phyloP scores from a whole-genome alignment of 2,113 vertebrate genomes.

The Alouatta palliata region DNA sequence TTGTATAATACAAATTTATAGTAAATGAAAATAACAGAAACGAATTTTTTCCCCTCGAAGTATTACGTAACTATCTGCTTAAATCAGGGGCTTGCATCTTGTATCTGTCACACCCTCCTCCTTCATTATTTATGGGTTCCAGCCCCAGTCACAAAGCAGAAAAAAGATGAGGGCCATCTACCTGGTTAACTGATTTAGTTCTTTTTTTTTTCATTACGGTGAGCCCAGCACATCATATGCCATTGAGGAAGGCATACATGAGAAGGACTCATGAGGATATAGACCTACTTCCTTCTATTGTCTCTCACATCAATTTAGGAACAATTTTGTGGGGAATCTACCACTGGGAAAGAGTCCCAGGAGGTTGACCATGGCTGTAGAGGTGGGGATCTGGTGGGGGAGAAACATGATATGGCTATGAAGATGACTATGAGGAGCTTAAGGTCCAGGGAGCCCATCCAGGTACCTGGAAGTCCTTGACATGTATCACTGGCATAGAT shows the following conservation, averaged over 20 bases:
- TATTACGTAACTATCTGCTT: neutral
- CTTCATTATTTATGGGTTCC: neutral
- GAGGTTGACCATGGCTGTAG: neutral
- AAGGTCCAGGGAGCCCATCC: neutral
- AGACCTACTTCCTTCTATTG: neutral
- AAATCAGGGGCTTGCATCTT: neutral
- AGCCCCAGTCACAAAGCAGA: neutral
- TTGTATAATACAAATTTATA: slow-evolving; percentile 10
- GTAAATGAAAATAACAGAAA: slow-evolving; percentile 19
- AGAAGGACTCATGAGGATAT: neutral
- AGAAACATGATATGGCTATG: neutral
- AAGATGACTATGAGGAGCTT: neutral
- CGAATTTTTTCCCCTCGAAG: neutral
- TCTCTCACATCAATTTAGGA: neutral
- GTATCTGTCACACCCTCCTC: neutral
- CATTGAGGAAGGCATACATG: neutral
- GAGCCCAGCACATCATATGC: neutral
- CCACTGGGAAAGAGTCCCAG: neutral
- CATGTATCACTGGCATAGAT: neutral
- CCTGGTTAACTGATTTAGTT: neutral
- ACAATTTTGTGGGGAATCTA: neutral
- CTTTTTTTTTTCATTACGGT: neutral
- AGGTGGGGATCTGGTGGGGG: neutral
- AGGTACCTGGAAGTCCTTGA: neutral
- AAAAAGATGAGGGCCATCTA: neutral